Percentiles rank a stretch among this genome's conserved stretches.
phyloP scores from a whole-genome alignment of 2,888 invertebrate genomes.

The Drosophila borborema region DNA sequence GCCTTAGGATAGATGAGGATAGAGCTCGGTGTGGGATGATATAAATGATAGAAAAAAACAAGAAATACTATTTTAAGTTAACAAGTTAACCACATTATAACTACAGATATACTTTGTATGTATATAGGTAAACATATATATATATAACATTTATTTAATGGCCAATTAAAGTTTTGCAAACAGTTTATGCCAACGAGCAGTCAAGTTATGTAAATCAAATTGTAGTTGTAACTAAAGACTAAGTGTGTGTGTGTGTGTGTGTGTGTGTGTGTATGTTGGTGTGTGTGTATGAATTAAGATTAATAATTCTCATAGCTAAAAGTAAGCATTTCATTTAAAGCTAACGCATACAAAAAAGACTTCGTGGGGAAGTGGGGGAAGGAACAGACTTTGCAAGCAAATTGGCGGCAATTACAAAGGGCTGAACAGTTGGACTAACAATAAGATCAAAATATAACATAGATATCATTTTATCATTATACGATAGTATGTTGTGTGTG shows the following conservation, averaged over 20 bases:
- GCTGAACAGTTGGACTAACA: constrained; percentile 53
- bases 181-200: constrained; percentile 43
- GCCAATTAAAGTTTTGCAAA: constrained; percentile 48
- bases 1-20: constrained; percentile 40
- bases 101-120: constrained; percentile 11
- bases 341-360: constrained; percentile 64
- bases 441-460: constrained; percentile 44
- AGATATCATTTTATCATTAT: constrained; percentile 56
- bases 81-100: constrained; percentile 50
- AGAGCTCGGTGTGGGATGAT: constrained; percentile 21
- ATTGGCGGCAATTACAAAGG: constrained; percentile 72
- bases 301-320: constrained; percentile 78
- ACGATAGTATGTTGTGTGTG: constrained; percentile 48
- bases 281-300: constrained; percentile 55
- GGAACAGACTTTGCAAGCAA: constrained; percentile 65
- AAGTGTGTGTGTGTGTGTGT: constrained; percentile 17
- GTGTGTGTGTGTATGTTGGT: constrained; percentile 24
- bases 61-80: constrained; percentile 50
- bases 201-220: constrained; percentile 32
- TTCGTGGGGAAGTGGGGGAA: constrained; percentile 24
- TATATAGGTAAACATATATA: background rate
- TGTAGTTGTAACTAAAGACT: constrained; percentile 39
- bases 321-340: constrained; percentile 68
- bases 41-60: constrained; percentile 29
- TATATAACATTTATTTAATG: constrained; percentile 25